Evolutionary conservation across 2,888 invertebrate genomes (phyloP).

Genomic region (Epistrophe grossulariae): DNA sequence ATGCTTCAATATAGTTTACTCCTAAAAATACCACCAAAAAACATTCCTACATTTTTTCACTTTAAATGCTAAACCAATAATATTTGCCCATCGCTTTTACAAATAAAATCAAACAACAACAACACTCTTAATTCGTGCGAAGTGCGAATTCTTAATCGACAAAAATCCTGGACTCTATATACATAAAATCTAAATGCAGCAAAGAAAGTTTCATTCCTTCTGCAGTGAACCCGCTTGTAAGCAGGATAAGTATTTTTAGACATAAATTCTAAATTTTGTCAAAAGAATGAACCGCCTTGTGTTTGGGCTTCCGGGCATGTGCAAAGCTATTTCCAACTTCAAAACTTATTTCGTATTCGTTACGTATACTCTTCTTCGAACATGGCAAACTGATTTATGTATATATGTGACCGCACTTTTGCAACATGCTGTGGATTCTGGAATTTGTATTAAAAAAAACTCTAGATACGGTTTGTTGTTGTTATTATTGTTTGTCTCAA

Average conservation of each 20-base stretch:
- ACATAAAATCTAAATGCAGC: neutral
- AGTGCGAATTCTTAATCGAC: neutral
- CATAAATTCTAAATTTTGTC: constrained; percentile 26
- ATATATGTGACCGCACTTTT: constrained; percentile 20
- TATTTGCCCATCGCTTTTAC: constrained; percentile 8
- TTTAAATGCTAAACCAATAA: constrained; percentile 17
- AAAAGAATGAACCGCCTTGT: constrained; percentile 55
- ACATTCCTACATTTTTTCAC: neutral
- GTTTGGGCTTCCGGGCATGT: constrained; percentile 69
- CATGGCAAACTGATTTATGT: neutral
- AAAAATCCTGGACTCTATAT: constrained; percentile 63
- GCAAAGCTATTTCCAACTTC: constrained; percentile 55
- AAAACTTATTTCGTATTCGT: constrained; percentile 9
- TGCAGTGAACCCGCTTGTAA: constrained; percentile 39
- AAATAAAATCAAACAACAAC: neutral
- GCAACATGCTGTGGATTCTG: constrained; percentile 31
- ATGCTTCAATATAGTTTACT: constrained; percentile 17
- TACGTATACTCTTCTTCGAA: constrained; percentile 8
- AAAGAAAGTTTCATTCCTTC: constrained; percentile 25
- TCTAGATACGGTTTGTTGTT: neutral
- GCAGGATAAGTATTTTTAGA: constrained; percentile 56
- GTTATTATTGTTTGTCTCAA: constrained; percentile 1
- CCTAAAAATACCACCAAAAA: constrained; percentile 62
- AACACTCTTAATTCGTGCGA: constrained; percentile 2
- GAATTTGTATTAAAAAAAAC: constrained; percentile 34